A percentile compares a stretch with the other conserved stretches of the same genome.
Evolutionary conservation across 2,113 vertebrate species (phyloP).

Genomic region (Puma concolor): DNA sequence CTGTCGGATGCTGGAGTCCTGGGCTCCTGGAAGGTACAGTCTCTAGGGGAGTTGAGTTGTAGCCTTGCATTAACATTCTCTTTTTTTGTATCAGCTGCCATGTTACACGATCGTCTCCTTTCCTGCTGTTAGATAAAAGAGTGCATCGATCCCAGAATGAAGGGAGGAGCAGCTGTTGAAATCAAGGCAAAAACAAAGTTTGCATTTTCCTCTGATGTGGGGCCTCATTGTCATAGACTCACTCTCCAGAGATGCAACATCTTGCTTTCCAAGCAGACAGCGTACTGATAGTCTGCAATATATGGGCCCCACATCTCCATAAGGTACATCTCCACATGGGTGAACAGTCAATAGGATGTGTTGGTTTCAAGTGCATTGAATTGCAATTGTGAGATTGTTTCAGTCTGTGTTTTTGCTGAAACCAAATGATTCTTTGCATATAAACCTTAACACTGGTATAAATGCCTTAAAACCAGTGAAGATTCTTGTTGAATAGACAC

Average conservation of each 20-base stretch:
- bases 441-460: neutral
- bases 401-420: slow-evolving; percentile 32
- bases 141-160: neutral
- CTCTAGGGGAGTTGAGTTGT: neutral
- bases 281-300: neutral
- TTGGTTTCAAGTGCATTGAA: neutral
- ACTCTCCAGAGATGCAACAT: neutral
- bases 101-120: neutral
- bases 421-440: neutral
- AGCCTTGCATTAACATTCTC: neutral
- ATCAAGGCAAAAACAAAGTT: neutral
- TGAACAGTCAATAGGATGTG: neutral
- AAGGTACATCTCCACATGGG: fast-evolving
- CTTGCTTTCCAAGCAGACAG: neutral
- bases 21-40: neutral
- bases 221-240: neutral
- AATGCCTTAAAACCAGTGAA: neutral
- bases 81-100: neutral
- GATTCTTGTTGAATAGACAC: slow-evolving; percentile 41
- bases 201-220: neutral
- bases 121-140: slow-evolving; percentile 14
- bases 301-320: neutral
- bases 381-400: neutral
- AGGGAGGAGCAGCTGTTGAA: slow-evolving; percentile 21
- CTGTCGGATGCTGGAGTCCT: neutral